Evolutionary conservation across 2,888 invertebrate genomes (phyloP), one percentile per base, ranked within the genome.

Genomic region (Heteromurus nitidus): DNA sequence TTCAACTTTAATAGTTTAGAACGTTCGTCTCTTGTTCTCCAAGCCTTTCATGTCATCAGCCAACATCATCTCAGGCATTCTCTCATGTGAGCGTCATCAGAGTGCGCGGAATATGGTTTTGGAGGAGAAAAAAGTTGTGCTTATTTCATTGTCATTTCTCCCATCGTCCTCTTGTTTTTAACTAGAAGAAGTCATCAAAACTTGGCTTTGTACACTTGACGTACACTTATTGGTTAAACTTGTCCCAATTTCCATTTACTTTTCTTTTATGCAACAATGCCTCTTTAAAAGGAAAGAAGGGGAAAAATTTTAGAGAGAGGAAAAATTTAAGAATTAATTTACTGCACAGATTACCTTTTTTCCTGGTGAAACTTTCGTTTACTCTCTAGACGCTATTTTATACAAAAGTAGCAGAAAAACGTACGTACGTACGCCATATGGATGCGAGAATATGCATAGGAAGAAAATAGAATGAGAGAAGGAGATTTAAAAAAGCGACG

Each of bases 271-370:
- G 53, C 42, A 44, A 65, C 65, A 65, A 65, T 65, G 22, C 68
- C 2, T 68, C 24, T 53, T 68, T 28, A 30, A 53, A 50, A 28
- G 16, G n/a, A 13, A 65, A 16, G 22, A 44, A 22, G 18, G 24
- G 3, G 55, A 68, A 24, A 62, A 47, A 58, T 76, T 75, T 42
- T 20, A 9, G 50, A n/a, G n/a, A n/a, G 18, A 50, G n/a, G 30
- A 53, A 74, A 75, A 75, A 31, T 77, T 60, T 69, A 62, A 58
- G 76, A 77, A 69, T 68, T 77, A 77, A 77, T 77, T 77, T 77
- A 77, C 76, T 69, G 69, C 76, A 50, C 69, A 77, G 76, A 77
- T 77, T 77, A 77, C 47, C 42, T 44, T 60, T 60, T 62, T 77
- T 44, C 69, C 73, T 53, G 18, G 58, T 24, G 42, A 13, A 68